These are phyloP conservation scores for Bradypus variegatus DNA, from an alignment of 2,797 vertebrate genomes.

Conservation along the genomic window DNA sequence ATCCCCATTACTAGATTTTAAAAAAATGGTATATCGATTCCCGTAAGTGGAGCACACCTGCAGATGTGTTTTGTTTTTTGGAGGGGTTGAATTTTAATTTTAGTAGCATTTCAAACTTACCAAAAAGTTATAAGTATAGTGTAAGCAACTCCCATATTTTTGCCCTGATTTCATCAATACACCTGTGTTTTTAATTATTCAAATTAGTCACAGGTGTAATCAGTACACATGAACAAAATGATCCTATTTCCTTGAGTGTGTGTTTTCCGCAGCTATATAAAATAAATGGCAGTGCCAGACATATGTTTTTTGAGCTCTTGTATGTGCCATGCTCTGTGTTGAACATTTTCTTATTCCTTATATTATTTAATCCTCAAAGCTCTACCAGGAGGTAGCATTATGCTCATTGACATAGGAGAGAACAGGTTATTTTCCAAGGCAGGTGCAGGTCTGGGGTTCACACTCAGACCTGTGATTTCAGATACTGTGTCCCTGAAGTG, in stretches of 20 bases:
- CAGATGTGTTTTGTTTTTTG: neutral
- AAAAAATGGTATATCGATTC: neutral
- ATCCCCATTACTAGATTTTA: neutral
- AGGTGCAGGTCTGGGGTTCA: neutral
- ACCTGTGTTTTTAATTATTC: neutral
- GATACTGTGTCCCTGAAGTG: neutral
- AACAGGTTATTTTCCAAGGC: neutral
- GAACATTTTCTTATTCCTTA: neutral
- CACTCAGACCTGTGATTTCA: neutral
- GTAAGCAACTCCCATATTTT: neutral
- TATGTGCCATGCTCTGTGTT: neutral
- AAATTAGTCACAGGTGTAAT: neutral
- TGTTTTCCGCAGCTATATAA: conserved; percentile 24
- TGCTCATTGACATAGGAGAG: neutral
- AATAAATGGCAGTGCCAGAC: neutral
- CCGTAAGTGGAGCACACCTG: neutral
- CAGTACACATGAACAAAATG: neutral
- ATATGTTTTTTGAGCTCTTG: neutral
- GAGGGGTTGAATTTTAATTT: neutral
- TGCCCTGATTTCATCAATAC: neutral
- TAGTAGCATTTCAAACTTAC: conserved; percentile 25
- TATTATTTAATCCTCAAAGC: neutral
- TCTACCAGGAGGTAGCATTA: neutral
- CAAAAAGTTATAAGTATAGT: neutral
- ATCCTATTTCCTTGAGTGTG: neutral